These are phyloP conservation scores for Galaxea fascicularis DNA, from an alignment of 92 coral and sea anemone genomes.

Conservation along the genomic window DNA sequence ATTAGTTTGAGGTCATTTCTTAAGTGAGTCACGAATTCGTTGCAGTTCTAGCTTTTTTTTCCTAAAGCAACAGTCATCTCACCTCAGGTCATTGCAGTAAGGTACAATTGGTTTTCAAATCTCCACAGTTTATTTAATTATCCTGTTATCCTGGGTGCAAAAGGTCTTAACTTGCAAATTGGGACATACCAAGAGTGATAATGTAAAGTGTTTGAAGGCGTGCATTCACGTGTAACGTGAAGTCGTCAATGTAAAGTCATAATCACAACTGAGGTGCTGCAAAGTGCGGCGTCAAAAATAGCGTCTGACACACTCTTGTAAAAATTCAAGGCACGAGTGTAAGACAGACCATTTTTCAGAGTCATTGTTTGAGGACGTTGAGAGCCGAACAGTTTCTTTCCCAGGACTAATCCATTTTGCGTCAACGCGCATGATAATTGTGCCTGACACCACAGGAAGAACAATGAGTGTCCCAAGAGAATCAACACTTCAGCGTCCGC, in stretches of 20 bases:
- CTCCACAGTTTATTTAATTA: neutral
- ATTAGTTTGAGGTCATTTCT: neutral
- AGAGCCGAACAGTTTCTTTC: neutral
- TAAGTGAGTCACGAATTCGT: neutral
- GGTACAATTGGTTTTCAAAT: too few relatives aligned
- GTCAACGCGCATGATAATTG: constrained; percentile 39
- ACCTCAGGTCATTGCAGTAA: too few relatives aligned
- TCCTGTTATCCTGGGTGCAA: neutral
- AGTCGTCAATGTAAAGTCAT: neutral
- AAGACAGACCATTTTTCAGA: neutral
- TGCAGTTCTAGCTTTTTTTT: neutral
- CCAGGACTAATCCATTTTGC: constrained; percentile 15
- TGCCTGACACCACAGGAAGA: constrained; percentile 13
- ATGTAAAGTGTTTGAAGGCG: neutral
- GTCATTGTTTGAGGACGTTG: constrained; percentile 22
- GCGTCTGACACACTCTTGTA: neutral
- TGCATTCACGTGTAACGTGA: constrained; percentile 5
- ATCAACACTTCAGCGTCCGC: constrained; percentile 26
- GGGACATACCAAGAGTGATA: too few relatives aligned
- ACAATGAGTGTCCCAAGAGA: constrained; percentile 40
- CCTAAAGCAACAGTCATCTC: too few relatives aligned
- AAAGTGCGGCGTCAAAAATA: neutral
- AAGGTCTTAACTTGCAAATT: neutral
- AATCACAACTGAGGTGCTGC: constrained; percentile 39
- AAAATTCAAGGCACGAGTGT: neutral